phyloP scores from a whole-genome alignment of 2,113 vertebrate species.

The Nycticorax nycticorax region DNA sequence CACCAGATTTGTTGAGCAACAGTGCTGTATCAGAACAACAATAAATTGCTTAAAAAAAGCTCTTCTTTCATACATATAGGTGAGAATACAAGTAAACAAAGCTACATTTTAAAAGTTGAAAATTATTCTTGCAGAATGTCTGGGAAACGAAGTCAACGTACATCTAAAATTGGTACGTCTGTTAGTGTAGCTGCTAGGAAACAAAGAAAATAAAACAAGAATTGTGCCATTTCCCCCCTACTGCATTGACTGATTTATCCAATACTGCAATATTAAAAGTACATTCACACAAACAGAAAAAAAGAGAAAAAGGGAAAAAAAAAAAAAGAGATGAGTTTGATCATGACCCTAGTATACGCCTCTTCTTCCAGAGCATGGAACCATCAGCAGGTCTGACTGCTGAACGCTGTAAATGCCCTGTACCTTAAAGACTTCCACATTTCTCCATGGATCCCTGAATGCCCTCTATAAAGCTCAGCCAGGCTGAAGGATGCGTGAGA shows the following conservation, averaged over 20 bases:
- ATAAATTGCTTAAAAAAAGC: not conserved
- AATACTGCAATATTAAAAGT: not conserved
- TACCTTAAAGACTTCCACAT: not conserved
- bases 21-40: not conserved
- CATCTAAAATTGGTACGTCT: not conserved
- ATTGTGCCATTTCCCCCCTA: accelerated
- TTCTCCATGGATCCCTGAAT: not conserved
- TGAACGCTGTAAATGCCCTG: not conserved
- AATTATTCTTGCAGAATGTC: not conserved
- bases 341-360: not conserved
- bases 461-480: not conserved
- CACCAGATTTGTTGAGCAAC: not conserved
- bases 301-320: no score
- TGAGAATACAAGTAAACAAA: not conserved
- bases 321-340: not conserved
- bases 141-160: not conserved
- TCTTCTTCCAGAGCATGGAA: not conserved
- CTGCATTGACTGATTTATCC: not conserved
- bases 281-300: no score
- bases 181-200: not conserved
- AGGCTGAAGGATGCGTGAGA: not conserved
- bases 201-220: not conserved
- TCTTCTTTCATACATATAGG: not conserved
- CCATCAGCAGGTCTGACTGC: not conserved
- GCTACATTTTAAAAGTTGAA: not conserved